Base-by-base conservation (phyloP, 1,140 invertebrate genomes). In the Phthorimaea operculella region DNA sequence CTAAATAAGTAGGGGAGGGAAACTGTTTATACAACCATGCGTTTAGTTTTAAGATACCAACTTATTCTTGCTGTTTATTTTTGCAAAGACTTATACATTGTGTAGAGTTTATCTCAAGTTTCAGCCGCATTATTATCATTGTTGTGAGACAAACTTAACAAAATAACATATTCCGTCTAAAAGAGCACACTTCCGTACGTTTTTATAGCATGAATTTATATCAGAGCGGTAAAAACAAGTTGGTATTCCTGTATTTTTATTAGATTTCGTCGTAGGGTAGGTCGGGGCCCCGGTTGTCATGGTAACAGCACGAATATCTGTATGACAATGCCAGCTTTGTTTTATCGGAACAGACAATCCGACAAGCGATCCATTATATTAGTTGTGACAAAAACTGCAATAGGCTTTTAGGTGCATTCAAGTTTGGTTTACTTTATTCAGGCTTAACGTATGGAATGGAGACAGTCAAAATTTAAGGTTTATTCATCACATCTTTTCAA, bases 11-110 rank as follows among this genome's bases (percentile, higher is more conserved):
- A 39, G 36, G 36, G 21, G 36, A 39, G 36, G 36, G n/a, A 39
- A 39, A 39, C 36, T 39, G 36, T 39, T 39, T 39, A 39, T 39
- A 39, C 36, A 39, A 39, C 36, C 36, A 39, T 39, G 36, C 36
- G 36, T 39, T 39, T 39, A 39, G 36, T 39, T 39, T 2, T n/a
- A 9, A 39, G n/a, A 12, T 12, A 39, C 36, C 36, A n/a, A 10
- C 1, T 39, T 39, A 39, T 39, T 5, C 10, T 39, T 39, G n/a
- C 36, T 2, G 36, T 12, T 39, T n/a, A 39, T 39, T 39, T n/a
- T n/a, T n/a, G n/a, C 10, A n/a, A 39, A 39, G 10, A 5, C 3
- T 1, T 39, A 12, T 39, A 2, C 21, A 28, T 6, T 28, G 21
- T 28, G 21, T 28, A 28, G 21, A 28, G n/a, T 28, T 6, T 28